Evolutionary conservation across 2,888 invertebrate species (phyloP), one percentile per base, ranked within the genome.

Genomic region (Morpho achilles): DNA sequence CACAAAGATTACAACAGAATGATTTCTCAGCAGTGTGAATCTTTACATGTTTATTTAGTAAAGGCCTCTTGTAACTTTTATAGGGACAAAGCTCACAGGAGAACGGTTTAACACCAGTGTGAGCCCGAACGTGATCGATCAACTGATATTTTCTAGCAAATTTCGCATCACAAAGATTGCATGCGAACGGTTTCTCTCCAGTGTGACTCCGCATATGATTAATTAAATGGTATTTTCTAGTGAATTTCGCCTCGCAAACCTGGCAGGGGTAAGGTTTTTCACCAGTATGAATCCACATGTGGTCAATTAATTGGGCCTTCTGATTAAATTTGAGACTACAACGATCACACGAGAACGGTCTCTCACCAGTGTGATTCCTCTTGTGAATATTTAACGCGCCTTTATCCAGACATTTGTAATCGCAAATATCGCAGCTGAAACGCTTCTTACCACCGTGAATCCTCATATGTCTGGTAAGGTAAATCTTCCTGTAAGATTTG

Each of bases 21-120:
- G 32, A 3, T 5, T 32, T 32, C 3, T 32, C 32, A 32, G 5
- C 5, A 32, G 32, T 5, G 32, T 32, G 32, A 32, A 32, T 32
- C 32, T 32, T 32, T 32, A 32, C 32, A 5, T 32, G 32, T 32
- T 32, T 32, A 32, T 32, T 32, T 32, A 32, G 32, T 5, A 5
- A 32, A 5, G 32, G 5, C 32, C 5, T 32, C 32, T 32, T 32
- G 32, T 5, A 32, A 32, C 32, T 32, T 32, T 32, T 32, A 32
- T 32, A 32, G 3, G 32, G 32, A 32, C 32, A 32, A 32, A 32
- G 32, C 32, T 39, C 39, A 10, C 52, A 52, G 1, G 32, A 1
- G n/a, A 10, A 45, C 3, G 52, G 52, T 39, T 39, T 52, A 0
- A 32, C 52, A 3, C 52, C 52, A 8, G 52, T 52, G 52, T 52